phyloP scores from a whole-genome alignment of 2,888 invertebrate species.

The Chrysina gloriosa region DNA sequence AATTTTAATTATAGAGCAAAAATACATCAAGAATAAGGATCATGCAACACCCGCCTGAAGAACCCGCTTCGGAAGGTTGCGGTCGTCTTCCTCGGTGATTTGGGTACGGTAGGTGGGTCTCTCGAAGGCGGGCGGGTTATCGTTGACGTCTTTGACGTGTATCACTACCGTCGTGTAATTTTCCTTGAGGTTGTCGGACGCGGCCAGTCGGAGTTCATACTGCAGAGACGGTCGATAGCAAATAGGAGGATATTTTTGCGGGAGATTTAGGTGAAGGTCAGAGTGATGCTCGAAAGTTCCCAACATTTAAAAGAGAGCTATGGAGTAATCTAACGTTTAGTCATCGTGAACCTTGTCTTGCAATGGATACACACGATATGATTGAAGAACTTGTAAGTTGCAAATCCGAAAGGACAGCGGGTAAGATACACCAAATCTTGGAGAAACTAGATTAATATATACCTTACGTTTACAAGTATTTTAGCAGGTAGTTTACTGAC shows the following conservation, averaged over 20 bases:
- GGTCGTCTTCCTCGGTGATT: conserved; percentile 95
- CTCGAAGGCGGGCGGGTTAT: conserved; percentile 97
- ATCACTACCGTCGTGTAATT: conserved; percentile 97
- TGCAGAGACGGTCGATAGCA: conserved; percentile 59
- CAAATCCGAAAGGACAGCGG: no score
- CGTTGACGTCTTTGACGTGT: conserved; percentile 97
- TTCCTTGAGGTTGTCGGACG: conserved; percentile 96
- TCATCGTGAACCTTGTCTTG: no score
- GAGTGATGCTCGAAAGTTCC: no score
- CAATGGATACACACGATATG: no score
- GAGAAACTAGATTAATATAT: no score
- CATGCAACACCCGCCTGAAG: conserved; percentile 76
- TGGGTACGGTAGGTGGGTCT: conserved; percentile 94
- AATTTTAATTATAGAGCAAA: background rate
- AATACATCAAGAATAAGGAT: conserved; percentile 31
- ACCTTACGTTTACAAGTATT: no score
- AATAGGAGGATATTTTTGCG: background rate
- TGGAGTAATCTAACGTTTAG: no score
- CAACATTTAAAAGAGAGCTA: no score
- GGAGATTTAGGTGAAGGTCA: background rate
- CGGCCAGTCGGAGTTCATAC: conserved; percentile 94
- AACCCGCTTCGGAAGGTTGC: conserved; percentile 93
- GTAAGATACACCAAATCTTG: no score
- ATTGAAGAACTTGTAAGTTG: no score
- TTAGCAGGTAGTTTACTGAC: no score